phyloP scores from a whole-genome alignment of 2,888 invertebrate species.

The Dichetophora obliterata region DNA sequence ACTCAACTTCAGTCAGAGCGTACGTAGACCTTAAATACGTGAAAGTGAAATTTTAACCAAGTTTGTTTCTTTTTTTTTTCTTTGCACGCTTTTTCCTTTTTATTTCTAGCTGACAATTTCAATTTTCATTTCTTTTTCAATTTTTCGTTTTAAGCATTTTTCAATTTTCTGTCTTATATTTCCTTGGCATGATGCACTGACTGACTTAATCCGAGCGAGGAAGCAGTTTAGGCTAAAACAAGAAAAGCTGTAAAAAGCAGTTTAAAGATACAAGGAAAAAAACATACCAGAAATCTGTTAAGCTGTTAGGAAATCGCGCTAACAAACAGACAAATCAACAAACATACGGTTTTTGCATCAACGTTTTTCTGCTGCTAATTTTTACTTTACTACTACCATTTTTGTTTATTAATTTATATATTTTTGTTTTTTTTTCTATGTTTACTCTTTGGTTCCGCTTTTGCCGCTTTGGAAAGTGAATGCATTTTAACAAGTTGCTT shows the following conservation, averaged over 20 bases:
- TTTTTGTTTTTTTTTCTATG: neutral
- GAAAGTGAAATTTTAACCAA: slow-evolving; percentile 63
- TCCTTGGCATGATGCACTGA: slow-evolving; percentile 35
- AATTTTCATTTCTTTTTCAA: slow-evolving; percentile 29
- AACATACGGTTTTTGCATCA: slow-evolving; percentile 1
- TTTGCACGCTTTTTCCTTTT: no score
- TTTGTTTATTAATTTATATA: neutral
- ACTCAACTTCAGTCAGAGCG: slow-evolving; percentile 41
- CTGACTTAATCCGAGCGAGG: slow-evolving; percentile 62
- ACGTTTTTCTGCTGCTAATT: neutral
- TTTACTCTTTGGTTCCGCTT: slow-evolving; percentile 1
- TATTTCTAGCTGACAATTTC: neutral
- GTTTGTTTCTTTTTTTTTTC: slow-evolving; percentile 37
- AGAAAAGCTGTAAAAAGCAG: slow-evolving; percentile 58
- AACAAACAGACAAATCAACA: slow-evolving; percentile 1
- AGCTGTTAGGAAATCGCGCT: slow-evolving; percentile 49
- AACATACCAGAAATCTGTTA: slow-evolving; percentile 51
- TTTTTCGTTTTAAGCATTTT: slow-evolving; percentile 40
- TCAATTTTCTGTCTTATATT: slow-evolving; percentile 45
- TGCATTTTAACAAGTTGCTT: slow-evolving; percentile 9
- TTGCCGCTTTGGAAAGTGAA: neutral
- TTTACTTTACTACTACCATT: neutral
- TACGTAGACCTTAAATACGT: slow-evolving; percentile 62
- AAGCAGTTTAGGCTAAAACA: slow-evolving; percentile 53
- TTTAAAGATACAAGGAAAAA: slow-evolving; percentile 56